Conservation (phyloP, 2,888 invertebrate species). For the Salpingus planirostris region DNA sequence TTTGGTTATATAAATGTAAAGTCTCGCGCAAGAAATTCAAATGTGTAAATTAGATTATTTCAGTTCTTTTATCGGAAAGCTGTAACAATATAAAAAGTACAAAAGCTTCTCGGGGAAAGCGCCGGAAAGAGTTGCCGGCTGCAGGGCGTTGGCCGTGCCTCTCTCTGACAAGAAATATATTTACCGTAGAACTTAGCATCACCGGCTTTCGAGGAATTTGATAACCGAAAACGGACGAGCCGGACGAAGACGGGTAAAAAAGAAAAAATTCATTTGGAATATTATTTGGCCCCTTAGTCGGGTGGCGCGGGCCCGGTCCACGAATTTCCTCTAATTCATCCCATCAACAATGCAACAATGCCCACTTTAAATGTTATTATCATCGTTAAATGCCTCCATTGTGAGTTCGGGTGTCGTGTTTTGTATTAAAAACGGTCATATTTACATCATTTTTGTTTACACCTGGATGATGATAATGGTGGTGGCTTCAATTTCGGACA, state of each 20-base stretch:
- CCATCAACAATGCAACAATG: constrained; percentile 18
- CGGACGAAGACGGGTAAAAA: no score
- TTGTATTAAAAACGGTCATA: no score
- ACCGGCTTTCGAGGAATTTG: constrained; percentile 17
- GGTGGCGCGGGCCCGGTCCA: not conserved
- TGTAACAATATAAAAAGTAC: constrained; percentile 37
- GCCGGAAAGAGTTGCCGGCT: no score
- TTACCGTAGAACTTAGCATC: constrained; percentile 31
- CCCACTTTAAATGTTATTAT: constrained; percentile 17
- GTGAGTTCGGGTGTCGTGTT: no score
- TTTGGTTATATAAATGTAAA: constrained; percentile 40
- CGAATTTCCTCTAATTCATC: constrained; percentile 12
- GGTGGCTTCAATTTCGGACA: no score
- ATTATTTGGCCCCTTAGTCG: no score
- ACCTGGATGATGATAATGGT: no score
- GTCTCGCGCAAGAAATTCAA: constrained; percentile 39
- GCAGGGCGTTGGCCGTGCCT: constrained; percentile 4
- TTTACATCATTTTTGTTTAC: no score
- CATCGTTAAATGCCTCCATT: constrained; percentile 12
- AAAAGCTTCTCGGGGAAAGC: constrained; percentile 21
- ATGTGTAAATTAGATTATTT: constrained; percentile 43
- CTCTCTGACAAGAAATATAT: constrained; percentile 30
- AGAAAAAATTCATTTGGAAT: no score
- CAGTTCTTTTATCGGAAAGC: constrained; percentile 38
- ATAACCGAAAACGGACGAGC: no score